A percentile compares a stretch with the other conserved stretches of the same genome.
Evolutionary conservation across 2,113 vertebrate species (phyloP).

Genomic region (Calidris pygmaea): DNA sequence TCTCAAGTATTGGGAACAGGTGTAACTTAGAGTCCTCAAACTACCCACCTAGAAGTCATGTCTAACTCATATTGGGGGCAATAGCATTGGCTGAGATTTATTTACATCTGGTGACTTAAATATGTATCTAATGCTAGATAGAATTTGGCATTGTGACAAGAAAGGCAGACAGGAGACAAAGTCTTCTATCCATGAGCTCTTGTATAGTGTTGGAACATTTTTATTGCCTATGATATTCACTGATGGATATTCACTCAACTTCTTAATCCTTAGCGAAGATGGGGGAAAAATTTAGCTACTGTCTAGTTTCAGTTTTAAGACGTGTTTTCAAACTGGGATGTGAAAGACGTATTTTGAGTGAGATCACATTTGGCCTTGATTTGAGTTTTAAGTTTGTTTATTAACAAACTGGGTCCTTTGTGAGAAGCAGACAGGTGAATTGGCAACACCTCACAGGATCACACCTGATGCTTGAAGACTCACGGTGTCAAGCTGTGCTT

Average conservation of each 20-base stretch:
- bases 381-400: background rate
- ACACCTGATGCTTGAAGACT: accelerated
- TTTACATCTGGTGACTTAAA: background rate
- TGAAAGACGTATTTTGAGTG: background rate
- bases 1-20: background rate
- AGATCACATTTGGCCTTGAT: background rate
- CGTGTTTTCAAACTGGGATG: background rate
- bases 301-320: background rate
- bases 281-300: background rate
- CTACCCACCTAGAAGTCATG: background rate
- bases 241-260: background rate
- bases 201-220: background rate
- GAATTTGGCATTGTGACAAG: background rate
- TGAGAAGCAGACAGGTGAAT: background rate
- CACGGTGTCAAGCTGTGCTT: background rate
- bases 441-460: background rate
- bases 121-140: background rate
- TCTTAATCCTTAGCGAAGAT: background rate
- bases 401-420: background rate
- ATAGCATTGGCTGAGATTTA: background rate
- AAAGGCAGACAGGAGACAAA: background rate
- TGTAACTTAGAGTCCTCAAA: background rate
- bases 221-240: background rate
- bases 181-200: background rate
- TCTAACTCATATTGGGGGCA: background rate